These are phyloP conservation scores for Pedionomus torquatus DNA, from an alignment of 2,113 vertebrate species.

Conservation along the genomic window DNA sequence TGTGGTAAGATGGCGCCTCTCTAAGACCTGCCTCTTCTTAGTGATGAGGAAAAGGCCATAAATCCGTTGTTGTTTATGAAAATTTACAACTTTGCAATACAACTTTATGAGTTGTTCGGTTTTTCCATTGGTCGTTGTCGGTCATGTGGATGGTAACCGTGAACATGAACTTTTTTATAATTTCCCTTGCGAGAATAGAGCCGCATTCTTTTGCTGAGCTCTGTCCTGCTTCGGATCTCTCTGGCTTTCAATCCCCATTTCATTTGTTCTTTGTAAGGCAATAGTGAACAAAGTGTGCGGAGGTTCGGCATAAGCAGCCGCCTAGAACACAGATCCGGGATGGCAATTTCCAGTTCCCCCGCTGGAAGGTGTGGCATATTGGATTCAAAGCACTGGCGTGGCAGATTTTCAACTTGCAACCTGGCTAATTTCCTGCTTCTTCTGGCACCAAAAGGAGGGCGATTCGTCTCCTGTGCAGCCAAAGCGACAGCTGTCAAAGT, in stretches of 20 bases:
- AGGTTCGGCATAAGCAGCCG: slow-evolving; percentile 64
- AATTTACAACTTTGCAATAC: slow-evolving; percentile 99
- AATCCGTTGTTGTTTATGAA: slow-evolving; percentile 99
- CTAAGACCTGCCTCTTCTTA: slow-evolving; percentile 88
- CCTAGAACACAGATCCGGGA: slow-evolving; percentile 64
- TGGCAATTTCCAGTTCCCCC: slow-evolving; percentile 69
- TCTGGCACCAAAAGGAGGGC: slow-evolving; percentile 81
- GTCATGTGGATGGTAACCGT: slow-evolving; percentile 94
- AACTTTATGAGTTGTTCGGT: slow-evolving; percentile 94
- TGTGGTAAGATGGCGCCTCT: slow-evolving; percentile 95
- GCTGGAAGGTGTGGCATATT: slow-evolving; percentile 78
- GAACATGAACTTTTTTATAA: slow-evolving; percentile 99
- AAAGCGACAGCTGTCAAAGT: slow-evolving; percentile 85
- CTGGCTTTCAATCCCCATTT: slow-evolving; percentile 71
- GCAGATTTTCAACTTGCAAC: slow-evolving; percentile 80
- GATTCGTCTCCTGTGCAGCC: slow-evolving; percentile 76
- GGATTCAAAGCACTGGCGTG: slow-evolving; percentile 73
- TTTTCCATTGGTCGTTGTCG: slow-evolving; percentile 88
- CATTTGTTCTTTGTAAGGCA: slow-evolving; percentile 75
- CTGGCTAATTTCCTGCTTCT: slow-evolving; percentile 86
- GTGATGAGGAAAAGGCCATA: slow-evolving; percentile 93
- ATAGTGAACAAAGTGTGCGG: slow-evolving; percentile 70
- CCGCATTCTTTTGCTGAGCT: slow-evolving; percentile 91
- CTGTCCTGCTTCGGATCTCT: slow-evolving; percentile 84
- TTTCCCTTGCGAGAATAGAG: slow-evolving; percentile 96